phyloP scores from a whole-genome alignment of 2,797 vertebrate genomes.

The Bradypodion pumilum region DNA sequence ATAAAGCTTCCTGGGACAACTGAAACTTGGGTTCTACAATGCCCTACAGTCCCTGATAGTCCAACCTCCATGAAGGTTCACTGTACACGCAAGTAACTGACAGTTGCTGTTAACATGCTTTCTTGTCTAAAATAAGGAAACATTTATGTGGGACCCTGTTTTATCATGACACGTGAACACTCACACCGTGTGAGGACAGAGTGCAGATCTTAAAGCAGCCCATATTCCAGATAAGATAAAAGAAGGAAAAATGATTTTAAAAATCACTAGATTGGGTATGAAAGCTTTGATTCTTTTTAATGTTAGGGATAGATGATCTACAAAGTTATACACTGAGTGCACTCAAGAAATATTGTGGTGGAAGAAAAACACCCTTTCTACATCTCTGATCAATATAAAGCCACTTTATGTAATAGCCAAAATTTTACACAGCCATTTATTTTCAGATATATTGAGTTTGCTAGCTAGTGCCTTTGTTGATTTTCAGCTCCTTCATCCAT shows the following conservation, averaged over 20 bases:
- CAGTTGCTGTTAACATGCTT: no score
- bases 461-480: not conserved
- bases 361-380: not conserved
- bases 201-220: not conserved
- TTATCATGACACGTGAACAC: not conserved
- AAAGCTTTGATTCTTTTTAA: not conserved
- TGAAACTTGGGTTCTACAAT: no score
- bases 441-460: constrained; percentile 5
- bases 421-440: constrained; percentile 5
- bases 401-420: constrained; percentile 21
- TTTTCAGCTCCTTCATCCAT: not conserved
- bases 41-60: no score
- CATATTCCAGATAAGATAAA: no score
- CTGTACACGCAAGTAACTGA: no score
- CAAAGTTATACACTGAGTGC: not conserved
- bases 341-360: not conserved
- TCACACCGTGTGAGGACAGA: not conserved
- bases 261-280: not conserved
- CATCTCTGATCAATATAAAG: constrained; percentile 13
- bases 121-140: not conserved
- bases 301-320: not conserved
- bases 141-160: not conserved
- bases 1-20: no score
- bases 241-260: not conserved
- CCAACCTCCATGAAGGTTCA: no score